Base-by-base conservation (phyloP, 2,888 invertebrate species). In the Aleiodes leptofemur region DNA sequence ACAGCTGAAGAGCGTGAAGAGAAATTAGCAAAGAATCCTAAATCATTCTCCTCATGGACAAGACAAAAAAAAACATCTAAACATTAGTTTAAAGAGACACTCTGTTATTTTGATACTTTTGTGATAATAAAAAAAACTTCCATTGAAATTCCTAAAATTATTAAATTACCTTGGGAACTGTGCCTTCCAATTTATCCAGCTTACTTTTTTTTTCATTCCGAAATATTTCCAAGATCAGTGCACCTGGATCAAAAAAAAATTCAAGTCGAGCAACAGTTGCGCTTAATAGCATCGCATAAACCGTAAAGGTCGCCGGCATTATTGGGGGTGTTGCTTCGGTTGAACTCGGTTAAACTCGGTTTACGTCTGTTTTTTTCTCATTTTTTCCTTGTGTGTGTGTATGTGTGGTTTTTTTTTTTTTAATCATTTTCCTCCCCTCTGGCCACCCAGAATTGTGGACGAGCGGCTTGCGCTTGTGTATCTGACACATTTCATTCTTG, bases 231-330 rank as follows among this genome's bases (percentile, higher is more conserved):
- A 23, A 56, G 56, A 29, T 4, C 5, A 23, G 29, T 56, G 23
- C 57, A 31, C 11, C 31, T 57, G 59, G 31, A n/a, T 1, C 13
- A 23, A 29, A 57, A 31, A 34, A 55, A 64, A 51, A 31, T 29
- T 29, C 75, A 59, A 56, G 66, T 69, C 72, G 43, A 72, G 80
- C 79, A 81, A 80, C 80, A 79, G 80, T 81, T 81, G 80, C 80
- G 77, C 78, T 75, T 14, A 69, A 48, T 29, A 38, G 43, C 48
- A 29, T 23, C 34, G 6, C 59, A 43, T 8, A 66, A 43, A 75
- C 51, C 8, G 50, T 50, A 73, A 61, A 66, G 66, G 50, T 68
- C 68, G 50, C 51, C 66, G 64, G 43, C 50, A 66, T 53, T 56
- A 69, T 64, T 66, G 69, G 57, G 70, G 68, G 61, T 66, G 68